phyloP scores from a whole-genome alignment of 2,113 vertebrate genomes.

The Tor tambroides region DNA sequence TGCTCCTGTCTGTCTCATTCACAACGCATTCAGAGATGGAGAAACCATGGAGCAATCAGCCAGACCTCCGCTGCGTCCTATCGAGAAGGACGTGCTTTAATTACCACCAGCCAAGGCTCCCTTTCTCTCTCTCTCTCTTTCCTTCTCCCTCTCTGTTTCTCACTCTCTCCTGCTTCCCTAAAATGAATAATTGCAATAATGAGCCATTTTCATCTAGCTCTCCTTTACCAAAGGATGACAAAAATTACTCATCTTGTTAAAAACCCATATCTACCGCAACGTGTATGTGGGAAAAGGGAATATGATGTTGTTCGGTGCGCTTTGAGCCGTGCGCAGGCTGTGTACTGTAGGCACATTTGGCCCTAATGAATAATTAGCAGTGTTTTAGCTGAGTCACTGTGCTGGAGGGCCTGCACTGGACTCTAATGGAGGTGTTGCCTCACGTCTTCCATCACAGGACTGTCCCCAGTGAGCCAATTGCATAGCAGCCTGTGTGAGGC shows the following conservation, averaged over 20 bases:
- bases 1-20: slow-evolving; percentile 55
- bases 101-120: slow-evolving; percentile 55
- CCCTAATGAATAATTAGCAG: slow-evolving; percentile 60
- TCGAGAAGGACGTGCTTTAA: slow-evolving; percentile 60
- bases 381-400: slow-evolving; percentile 59
- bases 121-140: slow-evolving; percentile 7
- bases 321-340: slow-evolving; percentile 31
- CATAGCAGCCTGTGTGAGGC: slow-evolving; percentile 42
- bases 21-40: slow-evolving; percentile 49
- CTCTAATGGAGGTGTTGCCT: slow-evolving; percentile 61
- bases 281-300: slow-evolving; percentile 35
- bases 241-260: slow-evolving; percentile 59
- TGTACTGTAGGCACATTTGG: slow-evolving; percentile 53
- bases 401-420: slow-evolving; percentile 50
- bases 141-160: slow-evolving; percentile 15
- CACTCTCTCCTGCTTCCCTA: slow-evolving; percentile 7
- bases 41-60: slow-evolving; percentile 60
- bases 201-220: slow-evolving; percentile 52
- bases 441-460: slow-evolving; percentile 46
- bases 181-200: slow-evolving; percentile 55
- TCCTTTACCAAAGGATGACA: slow-evolving; percentile 50
- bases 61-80: slow-evolving; percentile 58
- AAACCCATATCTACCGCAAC: slow-evolving; percentile 41
- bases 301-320: slow-evolving; percentile 38
- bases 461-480: slow-evolving; percentile 54